Evolutionary conservation across 2,113 vertebrate genomes (phyloP).

Genomic region (Brachirus orientalis): DNA sequence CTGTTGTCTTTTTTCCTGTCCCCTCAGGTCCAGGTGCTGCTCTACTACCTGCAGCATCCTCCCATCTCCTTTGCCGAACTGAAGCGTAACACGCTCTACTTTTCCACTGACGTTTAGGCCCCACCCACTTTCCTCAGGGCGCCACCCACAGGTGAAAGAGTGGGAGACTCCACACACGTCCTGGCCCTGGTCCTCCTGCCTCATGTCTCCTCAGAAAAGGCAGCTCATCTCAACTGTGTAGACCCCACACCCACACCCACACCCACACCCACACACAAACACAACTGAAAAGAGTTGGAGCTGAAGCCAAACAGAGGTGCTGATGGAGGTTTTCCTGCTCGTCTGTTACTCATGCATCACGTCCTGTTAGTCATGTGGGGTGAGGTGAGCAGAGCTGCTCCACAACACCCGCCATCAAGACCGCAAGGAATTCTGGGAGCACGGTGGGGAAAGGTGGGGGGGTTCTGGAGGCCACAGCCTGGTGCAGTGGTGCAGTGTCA

Average conservation of each 20-base stretch:
- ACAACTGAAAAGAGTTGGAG: constrained; percentile 32
- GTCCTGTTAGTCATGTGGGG: constrained; percentile 49
- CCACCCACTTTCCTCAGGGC: constrained; percentile 40
- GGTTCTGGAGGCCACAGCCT: constrained; percentile 29
- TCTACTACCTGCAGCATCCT: constrained; percentile 97
- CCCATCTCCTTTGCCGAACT: constrained; percentile 94
- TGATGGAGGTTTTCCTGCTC: constrained; percentile 32
- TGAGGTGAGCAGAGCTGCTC: constrained; percentile 36
- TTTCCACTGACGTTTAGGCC: constrained; percentile 96
- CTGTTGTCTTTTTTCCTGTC: constrained; percentile 3
- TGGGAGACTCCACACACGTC: constrained; percentile 43
- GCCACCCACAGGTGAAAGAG: constrained; percentile 38
- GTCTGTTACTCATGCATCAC: constrained; percentile 33
- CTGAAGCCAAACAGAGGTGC: constrained; percentile 8
- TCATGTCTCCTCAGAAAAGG: constrained; percentile 52
- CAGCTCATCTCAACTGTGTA: constrained; percentile 72
- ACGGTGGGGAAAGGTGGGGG: constrained; percentile 12
- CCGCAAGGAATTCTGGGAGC: constrained; percentile 41
- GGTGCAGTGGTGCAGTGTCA: constrained; percentile 29
- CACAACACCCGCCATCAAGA: constrained; percentile 1
- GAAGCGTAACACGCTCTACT: constrained; percentile 96
- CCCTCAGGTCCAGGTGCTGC: constrained; percentile 94
- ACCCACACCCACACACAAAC: neutral
- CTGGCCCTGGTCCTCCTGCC: constrained; percentile 28
- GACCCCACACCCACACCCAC: constrained; percentile 16